Evolutionary conservation across 2,113 vertebrate genomes (phyloP), one percentile per base, ranked within the genome.

Genomic region (Eulemur rufifrons): DNA sequence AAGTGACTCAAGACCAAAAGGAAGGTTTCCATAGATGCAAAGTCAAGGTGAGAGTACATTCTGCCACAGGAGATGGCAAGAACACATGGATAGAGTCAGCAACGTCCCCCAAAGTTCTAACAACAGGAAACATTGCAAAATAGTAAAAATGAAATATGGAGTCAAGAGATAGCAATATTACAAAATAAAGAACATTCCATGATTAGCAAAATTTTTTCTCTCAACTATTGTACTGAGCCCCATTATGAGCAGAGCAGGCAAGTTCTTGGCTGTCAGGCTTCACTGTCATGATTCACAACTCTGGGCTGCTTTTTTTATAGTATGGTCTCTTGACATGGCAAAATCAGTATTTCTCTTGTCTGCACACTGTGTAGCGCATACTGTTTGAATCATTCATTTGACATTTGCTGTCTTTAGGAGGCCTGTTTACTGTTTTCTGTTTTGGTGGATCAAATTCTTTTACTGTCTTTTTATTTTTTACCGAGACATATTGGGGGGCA

Each of bases 11-110:
- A 95, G 76, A 34, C 39, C 0, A 8, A 0, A 81, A 89, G 52
- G 0, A 2, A 85, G 92, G 71, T 91, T 95, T 95, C 54, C 76
- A 61, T 92, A 88, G 39, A 34, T 39, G 11, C 6, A 87, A 90
- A 95, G 94, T 97, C 96, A 92, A 88, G 29, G 1, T 0, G 1
- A 97, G 97, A 86, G 12, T 77, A 71, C 86, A 9, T 87, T 94
- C 82, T 1, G 0, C 39, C 89, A 39, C 18, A 14, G 50, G 89
- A 71, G 61, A 21, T 0, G 1, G 66, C 94, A 77, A 77, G 88
- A n/a, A 89, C 76, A 68, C 18, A 52, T 68, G 56, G 39, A 6
- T 47, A 71, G 37, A n/a, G 54, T 81, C 86, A 76, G 81, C 47
- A n/a, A 74, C 4, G 0, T 37, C 81, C 71, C n/a, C 54, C 39